Conservation (phyloP, 2,113 vertebrate genomes). For the Tamias sibiricus region DNA sequence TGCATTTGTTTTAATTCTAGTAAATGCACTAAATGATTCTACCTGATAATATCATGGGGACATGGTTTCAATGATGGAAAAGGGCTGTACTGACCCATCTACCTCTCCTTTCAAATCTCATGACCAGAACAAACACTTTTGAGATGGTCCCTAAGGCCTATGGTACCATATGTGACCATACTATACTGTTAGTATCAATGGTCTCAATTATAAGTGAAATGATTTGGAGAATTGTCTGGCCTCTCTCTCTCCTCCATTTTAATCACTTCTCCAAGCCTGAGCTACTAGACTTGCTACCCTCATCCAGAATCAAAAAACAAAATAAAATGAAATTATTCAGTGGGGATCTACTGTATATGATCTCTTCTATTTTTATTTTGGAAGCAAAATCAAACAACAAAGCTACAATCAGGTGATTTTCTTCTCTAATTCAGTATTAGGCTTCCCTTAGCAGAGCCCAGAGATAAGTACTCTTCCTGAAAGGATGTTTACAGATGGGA, state of each 20-base stretch:
- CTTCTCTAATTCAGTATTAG: not conserved
- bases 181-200: not conserved
- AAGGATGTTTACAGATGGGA: not conserved
- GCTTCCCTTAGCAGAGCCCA: not conserved
- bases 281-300: not conserved
- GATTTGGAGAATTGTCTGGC: not conserved
- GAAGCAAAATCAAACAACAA: not conserved
- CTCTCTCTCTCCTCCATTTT: not conserved
- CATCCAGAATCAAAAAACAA: not conserved
- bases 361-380: not conserved
- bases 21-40: not conserved
- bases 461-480: not conserved
- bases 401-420: not conserved
- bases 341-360: not conserved
- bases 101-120: not conserved
- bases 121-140: not conserved
- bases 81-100: not conserved
- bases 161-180: not conserved
- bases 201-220: slow-evolving; percentile 41
- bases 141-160: not conserved
- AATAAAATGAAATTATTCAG: not conserved
- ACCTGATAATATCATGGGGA: not conserved
- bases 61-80: not conserved
- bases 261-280: not conserved
- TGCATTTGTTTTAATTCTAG: not conserved